Base-by-base conservation (phyloP, 2,797 vertebrate species). In the Gymnopithys bicolor region DNA sequence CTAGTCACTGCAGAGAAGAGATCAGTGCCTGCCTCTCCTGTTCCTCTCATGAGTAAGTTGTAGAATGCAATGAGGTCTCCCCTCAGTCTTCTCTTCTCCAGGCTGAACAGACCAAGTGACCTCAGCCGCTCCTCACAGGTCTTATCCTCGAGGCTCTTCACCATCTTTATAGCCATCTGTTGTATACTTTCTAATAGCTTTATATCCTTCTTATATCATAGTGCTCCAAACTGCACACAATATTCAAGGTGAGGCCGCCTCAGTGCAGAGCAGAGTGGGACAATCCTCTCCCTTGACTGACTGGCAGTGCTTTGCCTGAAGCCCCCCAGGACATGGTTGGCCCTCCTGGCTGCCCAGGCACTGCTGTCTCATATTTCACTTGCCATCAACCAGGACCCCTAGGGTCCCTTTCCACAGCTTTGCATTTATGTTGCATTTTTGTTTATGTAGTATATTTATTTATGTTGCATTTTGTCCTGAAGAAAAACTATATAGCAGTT, bases 281-380 rank as follows among this genome's bases (percentile, higher is more conserved):
- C 30, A 84, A 12, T 71, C 39, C 37, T 30, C 25, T 52, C 25
- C 73, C 45, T 66, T n/a, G 13, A 52, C n/a, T 0, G 0, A 11
- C 14, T 64, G 37, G 28, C 0, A 1, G 13, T 46, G 51, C 58
- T 84, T 39, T 27, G 9, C 33, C 51, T 59, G 45, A 11, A 46
- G 7, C 0, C 0, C 17, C 45, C 22, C 59, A 48, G 22, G 33
- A 41, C 51, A 41, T 0, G 0, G 0, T 2, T 46, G 58, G n/a
- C 21, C 5, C n/a, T 78, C 25, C 2, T 66, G 80, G 30, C 53
- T 78, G 33, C 59, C 59, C 35, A 46, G 46, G 33, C 52, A 60
- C 59, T 78, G 46, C 59, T 84, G 73, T 2, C 15, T 71, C 73
- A 21, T 12, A 1, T 24, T 32, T 19, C 59, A 9, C 23, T 60